These are phyloP conservation scores for Myotis myotis DNA, from an alignment of 2,797 vertebrate species.

Conservation along the genomic window DNA sequence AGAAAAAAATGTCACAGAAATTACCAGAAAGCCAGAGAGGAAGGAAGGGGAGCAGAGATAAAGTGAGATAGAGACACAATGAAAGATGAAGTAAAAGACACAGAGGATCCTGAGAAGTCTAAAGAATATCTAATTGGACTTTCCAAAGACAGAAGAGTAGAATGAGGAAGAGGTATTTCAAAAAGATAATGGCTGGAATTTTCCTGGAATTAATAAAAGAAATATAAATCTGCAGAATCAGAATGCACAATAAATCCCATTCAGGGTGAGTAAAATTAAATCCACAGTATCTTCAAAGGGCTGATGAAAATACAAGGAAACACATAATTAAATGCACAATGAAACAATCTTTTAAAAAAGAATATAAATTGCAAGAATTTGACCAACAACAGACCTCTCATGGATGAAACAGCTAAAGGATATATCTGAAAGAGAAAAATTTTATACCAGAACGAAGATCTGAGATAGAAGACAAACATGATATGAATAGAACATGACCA, in stretches of 20 bases:
- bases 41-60: not conserved
- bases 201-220: not conserved
- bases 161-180: not conserved
- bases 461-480: not conserved
- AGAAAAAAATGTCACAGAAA: not conserved
- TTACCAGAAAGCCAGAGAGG: not conserved
- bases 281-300: not conserved
- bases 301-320: not conserved
- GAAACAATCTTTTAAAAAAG: not conserved
- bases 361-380: not conserved
- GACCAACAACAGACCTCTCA: not conserved
- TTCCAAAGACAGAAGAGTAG: not conserved
- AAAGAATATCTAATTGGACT: not conserved
- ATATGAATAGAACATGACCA: not conserved
- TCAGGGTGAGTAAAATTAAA: not conserved
- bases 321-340: not conserved
- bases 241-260: not conserved
- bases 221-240: not conserved
- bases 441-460: not conserved
- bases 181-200: not conserved
- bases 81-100: not conserved
- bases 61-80: not conserved
- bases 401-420: not conserved
- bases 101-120: not conserved
- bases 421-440: not conserved